phyloP scores from a whole-genome alignment of 2,888 invertebrate species.

The Globia sparganii region DNA sequence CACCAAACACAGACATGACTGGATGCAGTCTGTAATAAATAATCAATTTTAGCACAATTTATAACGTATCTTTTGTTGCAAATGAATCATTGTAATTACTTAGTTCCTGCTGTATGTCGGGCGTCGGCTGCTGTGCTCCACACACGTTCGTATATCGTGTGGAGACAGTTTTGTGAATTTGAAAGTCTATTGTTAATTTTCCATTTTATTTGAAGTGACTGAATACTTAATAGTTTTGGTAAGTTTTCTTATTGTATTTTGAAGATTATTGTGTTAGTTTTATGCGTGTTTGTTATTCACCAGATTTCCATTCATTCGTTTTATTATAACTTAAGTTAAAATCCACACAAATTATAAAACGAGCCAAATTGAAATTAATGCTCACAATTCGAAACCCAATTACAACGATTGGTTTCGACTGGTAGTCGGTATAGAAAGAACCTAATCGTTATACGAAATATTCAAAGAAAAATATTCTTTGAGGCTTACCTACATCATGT shows the following conservation, averaged over 20 bases:
- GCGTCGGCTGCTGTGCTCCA: conserved; percentile 42
- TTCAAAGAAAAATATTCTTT: too few relatives aligned
- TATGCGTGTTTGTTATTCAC: too few relatives aligned
- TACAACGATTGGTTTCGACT: neutral
- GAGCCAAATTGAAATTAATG: too few relatives aligned
- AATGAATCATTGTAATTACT: conserved; percentile 66
- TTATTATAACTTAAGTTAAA: too few relatives aligned
- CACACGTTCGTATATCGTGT: conserved; percentile 20
- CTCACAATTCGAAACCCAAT: neutral
- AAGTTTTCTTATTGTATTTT: conserved; percentile 6
- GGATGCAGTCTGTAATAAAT: conserved; percentile 32
- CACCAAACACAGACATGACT: conserved; percentile 22
- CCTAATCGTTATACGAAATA: too few relatives aligned
- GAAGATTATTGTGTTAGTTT: too few relatives aligned
- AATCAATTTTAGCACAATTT: conserved; percentile 54
- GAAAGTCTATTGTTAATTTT: neutral
- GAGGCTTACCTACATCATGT: too few relatives aligned
- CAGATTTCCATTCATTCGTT: too few relatives aligned
- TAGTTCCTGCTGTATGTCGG: conserved; percentile 66
- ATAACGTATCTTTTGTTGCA: conserved; percentile 55
- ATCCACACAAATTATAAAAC: too few relatives aligned
- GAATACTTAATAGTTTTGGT: conserved; percentile 2
- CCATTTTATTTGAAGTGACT: neutral
- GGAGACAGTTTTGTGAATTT: neutral
- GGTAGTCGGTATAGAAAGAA: too few relatives aligned